phyloP scores from a whole-genome alignment of 2,113 vertebrate genomes.

The Aegypius monachus region DNA sequence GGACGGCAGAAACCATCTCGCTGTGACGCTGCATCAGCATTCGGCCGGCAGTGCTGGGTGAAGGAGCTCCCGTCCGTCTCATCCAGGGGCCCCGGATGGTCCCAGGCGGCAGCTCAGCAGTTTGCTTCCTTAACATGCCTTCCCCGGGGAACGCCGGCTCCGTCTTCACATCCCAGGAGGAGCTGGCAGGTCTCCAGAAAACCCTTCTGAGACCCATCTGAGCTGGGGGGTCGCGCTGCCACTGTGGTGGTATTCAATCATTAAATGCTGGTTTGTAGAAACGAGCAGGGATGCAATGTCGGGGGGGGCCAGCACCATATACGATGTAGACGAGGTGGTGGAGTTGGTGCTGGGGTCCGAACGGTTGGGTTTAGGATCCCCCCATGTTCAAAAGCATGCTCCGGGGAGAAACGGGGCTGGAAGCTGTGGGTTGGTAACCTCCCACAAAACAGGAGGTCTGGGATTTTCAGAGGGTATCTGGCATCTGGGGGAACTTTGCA shows the following conservation, averaged over 20 bases:
- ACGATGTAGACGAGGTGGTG: accelerated
- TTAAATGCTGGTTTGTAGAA: not conserved
- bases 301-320: not conserved
- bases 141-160: not conserved
- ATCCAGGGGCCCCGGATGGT: accelerated
- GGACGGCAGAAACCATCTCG: not conserved
- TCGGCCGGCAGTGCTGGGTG: not conserved
- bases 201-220: not conserved
- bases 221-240: not conserved
- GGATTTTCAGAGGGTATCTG: not conserved
- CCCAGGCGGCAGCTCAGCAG: not conserved
- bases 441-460: not conserved
- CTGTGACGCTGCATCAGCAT: not conserved
- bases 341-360: not conserved
- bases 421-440: not conserved
- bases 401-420: not conserved
- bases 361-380: not conserved
- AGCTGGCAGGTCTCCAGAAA: not conserved
- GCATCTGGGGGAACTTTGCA: not conserved
- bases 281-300: not conserved
- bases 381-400: not conserved
- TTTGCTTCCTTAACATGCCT: not conserved
- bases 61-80: not conserved
- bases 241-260: not conserved
- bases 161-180: not conserved